Percentiles rank a stretch among this genome's conserved stretches.
These are phyloP conservation scores for Drosophila prosaltans DNA, from an alignment of 1,140 invertebrate species.

Conservation along the genomic window DNA sequence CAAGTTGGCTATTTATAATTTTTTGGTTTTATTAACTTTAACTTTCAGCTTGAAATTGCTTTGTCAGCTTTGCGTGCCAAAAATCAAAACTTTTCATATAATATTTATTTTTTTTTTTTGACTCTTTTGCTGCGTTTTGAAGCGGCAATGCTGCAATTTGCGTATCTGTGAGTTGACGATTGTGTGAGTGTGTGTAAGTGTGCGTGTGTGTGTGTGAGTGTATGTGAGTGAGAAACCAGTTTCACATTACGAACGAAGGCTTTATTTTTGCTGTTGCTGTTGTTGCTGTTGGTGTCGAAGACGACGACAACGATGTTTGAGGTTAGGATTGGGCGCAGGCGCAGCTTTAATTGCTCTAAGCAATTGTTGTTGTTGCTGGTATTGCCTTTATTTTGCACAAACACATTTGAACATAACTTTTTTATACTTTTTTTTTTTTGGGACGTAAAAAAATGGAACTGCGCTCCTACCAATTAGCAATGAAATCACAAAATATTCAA, in stretches of 20 bases:
- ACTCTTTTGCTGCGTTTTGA: slow-evolving; percentile 73
- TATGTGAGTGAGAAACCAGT: slow-evolving; percentile 68
- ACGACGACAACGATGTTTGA: slow-evolving; percentile 45
- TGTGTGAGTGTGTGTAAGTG: slow-evolving; percentile 16
- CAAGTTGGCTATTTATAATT: slow-evolving; percentile 13
- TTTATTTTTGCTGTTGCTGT: slow-evolving; percentile 43
- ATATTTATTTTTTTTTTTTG: slow-evolving; percentile 42
- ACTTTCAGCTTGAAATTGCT: slow-evolving; percentile 26
- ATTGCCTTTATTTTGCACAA: slow-evolving; percentile 55
- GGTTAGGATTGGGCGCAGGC: slow-evolving; percentile 72
- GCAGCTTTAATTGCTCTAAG: slow-evolving; percentile 64
- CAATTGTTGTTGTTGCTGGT: slow-evolving; percentile 40
- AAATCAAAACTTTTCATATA: slow-evolving; percentile 57
- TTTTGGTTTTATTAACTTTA: slow-evolving; percentile 1
- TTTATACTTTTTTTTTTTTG: background rate
- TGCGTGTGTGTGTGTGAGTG: slow-evolving; percentile 22
- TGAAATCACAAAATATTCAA: slow-evolving; percentile 57
- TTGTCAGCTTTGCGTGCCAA: slow-evolving; percentile 68
- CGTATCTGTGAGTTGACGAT: slow-evolving; percentile 34
- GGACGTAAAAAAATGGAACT: background rate
- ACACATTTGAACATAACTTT: slow-evolving; percentile 54
- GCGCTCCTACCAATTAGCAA: slow-evolving; percentile 65
- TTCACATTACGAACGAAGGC: slow-evolving; percentile 73
- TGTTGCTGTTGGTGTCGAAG: slow-evolving; percentile 28
- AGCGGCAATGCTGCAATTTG: slow-evolving; percentile 62